A percentile compares a stretch with the other conserved stretches of the same genome.
These are phyloP conservation scores for Phrynocephalus vlangalii DNA, from an alignment of 2,797 vertebrate species.

Conservation along the genomic window DNA sequence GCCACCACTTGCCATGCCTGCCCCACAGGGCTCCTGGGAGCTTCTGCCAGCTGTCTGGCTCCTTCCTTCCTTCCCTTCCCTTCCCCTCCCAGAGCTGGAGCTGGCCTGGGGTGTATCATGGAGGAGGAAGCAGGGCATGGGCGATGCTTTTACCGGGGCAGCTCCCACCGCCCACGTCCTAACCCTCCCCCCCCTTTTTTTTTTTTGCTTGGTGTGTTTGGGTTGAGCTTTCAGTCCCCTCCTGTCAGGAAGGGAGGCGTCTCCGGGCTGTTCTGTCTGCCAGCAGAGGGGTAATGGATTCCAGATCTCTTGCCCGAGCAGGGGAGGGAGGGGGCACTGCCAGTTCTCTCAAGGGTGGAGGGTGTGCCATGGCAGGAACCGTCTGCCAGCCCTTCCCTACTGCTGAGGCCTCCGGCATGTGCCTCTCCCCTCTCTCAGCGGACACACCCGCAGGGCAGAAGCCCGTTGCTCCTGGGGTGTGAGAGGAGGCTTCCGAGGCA, in stretches of 20 bases:
- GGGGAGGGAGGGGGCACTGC: not conserved
- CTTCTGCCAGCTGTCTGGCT: not conserved
- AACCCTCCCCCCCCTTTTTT: too few species aligned
- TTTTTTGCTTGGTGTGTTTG: not conserved
- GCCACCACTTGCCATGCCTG: too few species aligned
- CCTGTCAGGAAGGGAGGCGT: constrained; percentile 14
- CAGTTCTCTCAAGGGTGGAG: not conserved
- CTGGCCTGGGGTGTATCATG: not conserved
- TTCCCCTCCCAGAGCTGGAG: not conserved
- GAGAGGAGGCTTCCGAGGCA: too few species aligned
- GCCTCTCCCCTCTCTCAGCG: not conserved
- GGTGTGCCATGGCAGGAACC: not conserved
- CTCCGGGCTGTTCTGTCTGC: not conserved
- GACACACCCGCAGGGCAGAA: too few species aligned
- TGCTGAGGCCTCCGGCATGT: not conserved
- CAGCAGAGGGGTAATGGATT: constrained; percentile 1
- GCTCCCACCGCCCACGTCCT: too few species aligned
- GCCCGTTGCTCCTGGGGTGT: too few species aligned
- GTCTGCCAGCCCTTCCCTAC: not conserved
- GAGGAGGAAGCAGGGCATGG: not conserved
- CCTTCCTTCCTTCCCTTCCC: too few species aligned
- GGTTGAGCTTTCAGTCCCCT: not conserved
- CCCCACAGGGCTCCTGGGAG: not conserved
- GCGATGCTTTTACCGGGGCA: not conserved
- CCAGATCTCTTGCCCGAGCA: constrained; percentile 1